These are phyloP conservation scores for Diorhabda sublineata DNA, from an alignment of 1,140 invertebrate genomes.

Conservation along the genomic window DNA sequence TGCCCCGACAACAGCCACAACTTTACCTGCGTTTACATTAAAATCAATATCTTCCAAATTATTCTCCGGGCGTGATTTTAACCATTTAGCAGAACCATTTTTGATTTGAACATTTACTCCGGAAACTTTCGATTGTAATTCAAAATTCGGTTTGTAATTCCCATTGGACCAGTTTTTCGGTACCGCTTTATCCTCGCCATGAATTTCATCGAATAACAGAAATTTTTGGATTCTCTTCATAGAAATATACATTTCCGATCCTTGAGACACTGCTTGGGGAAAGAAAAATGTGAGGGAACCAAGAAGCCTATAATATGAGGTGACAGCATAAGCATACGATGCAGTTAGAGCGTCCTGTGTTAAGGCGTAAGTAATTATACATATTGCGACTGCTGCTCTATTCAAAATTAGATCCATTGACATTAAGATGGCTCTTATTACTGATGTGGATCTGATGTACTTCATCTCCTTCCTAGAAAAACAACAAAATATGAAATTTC, in stretches of 20 bases:
- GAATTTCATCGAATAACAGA: slow-evolving; percentile 26
- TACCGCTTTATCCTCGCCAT: neutral
- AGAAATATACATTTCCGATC: slow-evolving; percentile 64
- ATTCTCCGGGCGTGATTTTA: slow-evolving; percentile 48
- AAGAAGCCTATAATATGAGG: slow-evolving; percentile 67
- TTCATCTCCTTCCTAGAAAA: slow-evolving; percentile 38
- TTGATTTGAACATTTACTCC: slow-evolving; percentile 15
- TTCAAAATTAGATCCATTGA: slow-evolving; percentile 69
- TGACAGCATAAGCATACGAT: slow-evolving; percentile 70
- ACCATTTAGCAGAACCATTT: slow-evolving; percentile 33
- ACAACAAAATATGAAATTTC: neutral
- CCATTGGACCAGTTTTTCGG: neutral
- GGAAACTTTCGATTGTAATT: neutral
- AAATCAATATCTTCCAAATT: slow-evolving; percentile 56
- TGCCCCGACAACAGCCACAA: slow-evolving; percentile 64
- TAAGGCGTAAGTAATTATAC: slow-evolving; percentile 68
- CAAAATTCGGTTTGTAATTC: neutral
- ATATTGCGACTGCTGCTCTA: slow-evolving; percentile 71
- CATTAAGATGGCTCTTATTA: slow-evolving; percentile 65
- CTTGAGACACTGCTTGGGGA: slow-evolving; percentile 54
- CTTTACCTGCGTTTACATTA: slow-evolving; percentile 50
- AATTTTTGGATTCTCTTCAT: slow-evolving; percentile 63
- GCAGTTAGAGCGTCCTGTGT: slow-evolving; percentile 63
- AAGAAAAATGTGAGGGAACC: slow-evolving; percentile 69
- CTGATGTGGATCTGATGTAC: slow-evolving; percentile 38